Evolutionary conservation across 1,140 invertebrate species (phyloP), one percentile per base, ranked within the genome.

Genomic region (Drosophila quadrilineata): DNA sequence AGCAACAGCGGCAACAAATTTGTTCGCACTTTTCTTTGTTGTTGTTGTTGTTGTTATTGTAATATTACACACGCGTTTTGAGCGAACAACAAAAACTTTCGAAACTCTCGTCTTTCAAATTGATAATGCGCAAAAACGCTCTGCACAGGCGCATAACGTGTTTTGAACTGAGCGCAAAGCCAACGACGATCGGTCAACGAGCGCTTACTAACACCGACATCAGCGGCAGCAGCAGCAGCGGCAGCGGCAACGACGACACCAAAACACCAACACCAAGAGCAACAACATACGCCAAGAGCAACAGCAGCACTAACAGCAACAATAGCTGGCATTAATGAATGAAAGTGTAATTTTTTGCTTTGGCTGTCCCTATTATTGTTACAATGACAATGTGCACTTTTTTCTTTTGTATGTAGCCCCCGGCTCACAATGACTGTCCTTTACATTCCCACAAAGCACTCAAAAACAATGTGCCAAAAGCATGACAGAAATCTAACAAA

Each of bases 121-220:
- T 74, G 16, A 31, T 66, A 54, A 43, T 60, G 62, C 63, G 59
- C 53, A 76, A 72, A 60, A 79, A 79, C 76, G 72, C 79, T 85
- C 77, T 85, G 62, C 71, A 79, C 79, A 74, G 66, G 70, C 70
- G 74, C 62, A 71, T 74, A 85, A 84, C 80, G 75, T 85, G 74
- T 85, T 84, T 84, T 74, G 31, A 79, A 85, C 79, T 84, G 62
- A 84, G 67, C 73, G 26, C 60, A 24, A 43, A 75, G 75, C 54
- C 79, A 43, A 21, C 29, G 45, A 45, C 64, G 64, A 60, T 68
- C 49, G 54, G 56, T 60, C 74, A 64, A 33, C 50, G 65, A 40
- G 50, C 53, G 49, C 52, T 41, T 16, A 52, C 22, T 40, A 10
- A 33, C 58, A 53, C 24, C 53, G 59, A 8, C 46, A 50, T 12